phyloP scores from a whole-genome alignment of 2,797 vertebrate genomes.

The Epinephelus coioides region DNA sequence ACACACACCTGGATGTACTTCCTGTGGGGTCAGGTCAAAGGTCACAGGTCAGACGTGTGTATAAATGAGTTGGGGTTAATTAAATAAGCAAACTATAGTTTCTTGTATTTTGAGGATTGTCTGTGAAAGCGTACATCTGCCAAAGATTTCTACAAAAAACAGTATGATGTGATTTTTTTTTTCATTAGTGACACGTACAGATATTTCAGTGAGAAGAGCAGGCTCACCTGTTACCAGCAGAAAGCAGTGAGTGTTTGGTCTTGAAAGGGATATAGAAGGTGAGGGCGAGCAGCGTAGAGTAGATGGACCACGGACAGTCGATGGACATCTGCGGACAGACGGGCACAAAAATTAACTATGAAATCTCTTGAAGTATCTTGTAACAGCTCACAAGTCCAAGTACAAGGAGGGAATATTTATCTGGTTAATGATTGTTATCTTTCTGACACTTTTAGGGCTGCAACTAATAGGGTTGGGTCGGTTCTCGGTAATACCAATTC shows the following conservation, averaged over 20 bases:
- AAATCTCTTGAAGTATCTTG: background rate
- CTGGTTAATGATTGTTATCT: background rate
- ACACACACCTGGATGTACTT: conserved; percentile 96
- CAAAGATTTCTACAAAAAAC: background rate
- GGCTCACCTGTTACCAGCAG: conserved; percentile 92
- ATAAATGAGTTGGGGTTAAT: background rate
- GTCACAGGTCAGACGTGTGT: conserved; percentile 10
- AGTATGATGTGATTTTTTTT: background rate
- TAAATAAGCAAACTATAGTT: background rate
- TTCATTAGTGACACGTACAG: background rate
- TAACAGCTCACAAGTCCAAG: background rate
- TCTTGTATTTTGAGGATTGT: background rate
- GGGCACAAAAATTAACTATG: background rate
- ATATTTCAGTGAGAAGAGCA: background rate
- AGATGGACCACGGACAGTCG: conserved; percentile 99
- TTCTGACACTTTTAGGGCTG: background rate
- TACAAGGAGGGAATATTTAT: background rate
- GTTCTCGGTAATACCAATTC: no score
- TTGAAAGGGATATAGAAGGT: conserved; percentile 97
- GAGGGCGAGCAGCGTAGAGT: conserved; percentile 95
- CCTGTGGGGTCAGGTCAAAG: conserved; percentile 80
- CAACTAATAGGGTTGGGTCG: background rate
- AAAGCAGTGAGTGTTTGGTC: conserved; percentile 93
- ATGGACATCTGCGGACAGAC: conserved; percentile 91
- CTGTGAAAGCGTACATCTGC: background rate